phyloP scores from a whole-genome alignment of 2,888 invertebrate genomes.

The Drosophila koepferae region DNA sequence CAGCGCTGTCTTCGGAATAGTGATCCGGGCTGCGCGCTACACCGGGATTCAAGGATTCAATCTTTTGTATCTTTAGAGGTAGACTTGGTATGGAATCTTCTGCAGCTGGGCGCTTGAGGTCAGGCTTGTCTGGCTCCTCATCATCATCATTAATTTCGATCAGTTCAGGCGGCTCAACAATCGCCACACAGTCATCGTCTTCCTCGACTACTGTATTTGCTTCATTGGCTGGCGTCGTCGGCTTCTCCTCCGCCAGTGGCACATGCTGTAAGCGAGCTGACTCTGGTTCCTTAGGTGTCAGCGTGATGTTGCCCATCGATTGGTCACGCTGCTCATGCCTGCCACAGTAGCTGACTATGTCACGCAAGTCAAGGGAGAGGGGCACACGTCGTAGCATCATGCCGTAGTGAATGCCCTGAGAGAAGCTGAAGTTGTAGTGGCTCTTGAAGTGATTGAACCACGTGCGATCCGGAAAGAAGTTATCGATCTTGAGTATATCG shows the following conservation, averaged over 20 bases:
- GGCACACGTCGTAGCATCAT: conserved; percentile 63
- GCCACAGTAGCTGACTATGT: conserved; percentile 81
- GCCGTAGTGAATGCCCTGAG: conserved; percentile 47
- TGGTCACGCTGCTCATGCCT: conserved; percentile 72
- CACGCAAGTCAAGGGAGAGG: conserved; percentile 77
- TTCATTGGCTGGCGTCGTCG: conserved; percentile 5
- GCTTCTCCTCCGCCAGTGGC: conserved; percentile 34
- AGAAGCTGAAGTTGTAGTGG: conserved; percentile 66
- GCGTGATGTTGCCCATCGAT: conserved; percentile 56
- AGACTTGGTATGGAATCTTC: conserved; percentile 3
- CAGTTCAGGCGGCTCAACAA: conserved; percentile 52
- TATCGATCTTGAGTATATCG: conserved; percentile 80
- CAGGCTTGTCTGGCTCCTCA: conserved; percentile 32
- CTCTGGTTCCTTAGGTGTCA: conserved; percentile 65
- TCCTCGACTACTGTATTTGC: conserved; percentile 19
- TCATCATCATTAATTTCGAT: conserved; percentile 63
- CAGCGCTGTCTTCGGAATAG: conserved; percentile 54
- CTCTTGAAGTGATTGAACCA: conserved; percentile 79
- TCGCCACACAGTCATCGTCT: conserved; percentile 58
- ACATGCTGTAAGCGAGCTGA: conserved; percentile 5
- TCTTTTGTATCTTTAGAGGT: conserved; percentile 72
- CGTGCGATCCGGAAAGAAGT: conserved; percentile 75
- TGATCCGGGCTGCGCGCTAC: conserved; percentile 51
- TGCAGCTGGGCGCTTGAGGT: conserved; percentile 20
- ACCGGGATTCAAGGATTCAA: conserved; percentile 52